A percentile compares a stretch with the other conserved stretches of the same genome.
Conservation (phyloP, 2,888 invertebrate genomes). For the Hirtodrosophila confusa region DNA sequence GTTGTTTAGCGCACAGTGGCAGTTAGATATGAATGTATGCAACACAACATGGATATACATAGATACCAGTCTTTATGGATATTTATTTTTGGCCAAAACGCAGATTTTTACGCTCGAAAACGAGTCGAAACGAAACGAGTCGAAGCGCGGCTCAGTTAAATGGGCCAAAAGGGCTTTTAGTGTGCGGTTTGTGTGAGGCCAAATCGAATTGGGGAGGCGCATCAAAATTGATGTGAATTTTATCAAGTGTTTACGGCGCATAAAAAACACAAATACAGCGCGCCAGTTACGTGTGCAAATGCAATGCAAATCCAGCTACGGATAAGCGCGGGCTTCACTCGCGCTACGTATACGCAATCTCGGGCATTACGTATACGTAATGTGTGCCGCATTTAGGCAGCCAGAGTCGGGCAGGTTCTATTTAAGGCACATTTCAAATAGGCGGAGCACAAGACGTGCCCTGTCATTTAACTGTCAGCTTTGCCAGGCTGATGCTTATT, state of each 20-base stretch:
- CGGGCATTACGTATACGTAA: slow-evolving; percentile 40
- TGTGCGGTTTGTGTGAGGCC: slow-evolving; percentile 54
- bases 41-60: not conserved
- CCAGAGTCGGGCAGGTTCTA: not conserved
- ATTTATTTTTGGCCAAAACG: slow-evolving; percentile 57
- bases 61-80: slow-evolving; percentile 37
- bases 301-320: slow-evolving; percentile 54
- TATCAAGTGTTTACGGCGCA: slow-evolving; percentile 77
- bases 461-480: slow-evolving; percentile 72
- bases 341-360: slow-evolving; percentile 36
- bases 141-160: slow-evolving; percentile 56
- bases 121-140: slow-evolving; percentile 46
- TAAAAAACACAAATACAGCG: slow-evolving; percentile 37
- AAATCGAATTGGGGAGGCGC: slow-evolving; percentile 56
- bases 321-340: slow-evolving; percentile 36
- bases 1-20: slow-evolving; percentile 43
- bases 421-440: slow-evolving; percentile 40
- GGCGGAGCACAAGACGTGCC: slow-evolving; percentile 28
- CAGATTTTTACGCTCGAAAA: slow-evolving; percentile 62
- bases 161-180: slow-evolving; percentile 70
- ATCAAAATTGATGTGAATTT: slow-evolving; percentile 76
- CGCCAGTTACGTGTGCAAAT: slow-evolving; percentile 44
- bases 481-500: slow-evolving; percentile 55
- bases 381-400: slow-evolving; percentile 21
- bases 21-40: slow-evolving; percentile 18